These are phyloP conservation scores for Rhamnusium bicolor DNA, from an alignment of 2,888 invertebrate species.

Conservation along the genomic window DNA sequence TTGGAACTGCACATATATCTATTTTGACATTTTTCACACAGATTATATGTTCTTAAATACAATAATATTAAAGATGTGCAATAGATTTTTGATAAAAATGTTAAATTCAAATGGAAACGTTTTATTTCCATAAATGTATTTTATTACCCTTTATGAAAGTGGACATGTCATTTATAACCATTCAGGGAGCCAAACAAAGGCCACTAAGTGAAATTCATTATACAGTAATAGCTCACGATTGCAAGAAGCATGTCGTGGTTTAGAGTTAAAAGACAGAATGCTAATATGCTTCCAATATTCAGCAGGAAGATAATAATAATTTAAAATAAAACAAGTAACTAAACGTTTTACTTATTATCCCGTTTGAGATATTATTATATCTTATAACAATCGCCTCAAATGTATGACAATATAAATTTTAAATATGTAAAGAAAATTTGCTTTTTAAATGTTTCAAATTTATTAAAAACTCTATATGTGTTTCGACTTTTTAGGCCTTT, in stretches of 20 bases:
- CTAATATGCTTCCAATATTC: not conserved
- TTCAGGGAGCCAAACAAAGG: constrained; percentile 17
- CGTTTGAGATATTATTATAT: too few species aligned
- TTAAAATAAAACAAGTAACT: not conserved
- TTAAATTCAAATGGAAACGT: not conserved
- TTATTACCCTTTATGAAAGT: constrained; percentile 13
- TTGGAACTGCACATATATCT: too few species aligned
- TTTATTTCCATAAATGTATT: constrained; percentile 8
- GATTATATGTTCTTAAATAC: too few species aligned
- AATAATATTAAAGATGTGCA: not conserved
- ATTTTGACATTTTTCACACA: too few species aligned
- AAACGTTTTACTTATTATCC: too few species aligned
- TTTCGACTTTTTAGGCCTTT: too few species aligned
- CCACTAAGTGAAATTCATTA: constrained; percentile 32
- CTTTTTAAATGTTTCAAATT: too few species aligned
- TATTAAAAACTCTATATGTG: too few species aligned
- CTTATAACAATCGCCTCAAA: too few species aligned
- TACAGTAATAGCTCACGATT: constrained; percentile 8
- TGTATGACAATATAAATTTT: too few species aligned
- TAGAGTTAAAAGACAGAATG: not conserved
- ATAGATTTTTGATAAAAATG: not conserved
- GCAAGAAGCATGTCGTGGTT: constrained; percentile 24
- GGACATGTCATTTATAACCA: constrained; percentile 27
- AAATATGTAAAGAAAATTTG: too few species aligned
- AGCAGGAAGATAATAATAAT: not conserved